Evolutionary conservation across 2,888 invertebrate genomes (phyloP).

Genomic region (Cyrtodaria siliqua): DNA sequence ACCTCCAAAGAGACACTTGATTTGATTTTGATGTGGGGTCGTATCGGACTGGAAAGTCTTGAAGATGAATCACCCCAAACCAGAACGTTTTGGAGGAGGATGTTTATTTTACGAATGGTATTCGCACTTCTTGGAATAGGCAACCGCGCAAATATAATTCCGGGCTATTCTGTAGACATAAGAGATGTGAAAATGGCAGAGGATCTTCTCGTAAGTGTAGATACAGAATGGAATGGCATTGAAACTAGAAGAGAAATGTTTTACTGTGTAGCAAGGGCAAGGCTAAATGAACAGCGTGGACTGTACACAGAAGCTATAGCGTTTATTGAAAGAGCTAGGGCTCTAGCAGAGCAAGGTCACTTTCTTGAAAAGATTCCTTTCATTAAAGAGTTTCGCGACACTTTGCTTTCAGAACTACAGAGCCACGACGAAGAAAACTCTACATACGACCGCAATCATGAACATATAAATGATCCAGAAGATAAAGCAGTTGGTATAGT

Average conservation of each 20-base stretch:
- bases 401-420: not conserved
- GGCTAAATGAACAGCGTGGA: constrained; percentile 28
- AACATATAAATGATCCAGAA: no score
- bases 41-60: constrained; percentile 53
- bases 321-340: constrained; percentile 20
- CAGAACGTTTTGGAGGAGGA: constrained; percentile 55
- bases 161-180: not conserved
- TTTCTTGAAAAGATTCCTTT: constrained; percentile 27
- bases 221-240: constrained; percentile 38
- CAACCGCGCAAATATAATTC: constrained; percentile 55
- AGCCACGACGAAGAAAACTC: no score
- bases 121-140: constrained; percentile 64
- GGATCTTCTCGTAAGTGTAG: constrained; percentile 34
- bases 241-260: constrained; percentile 65
- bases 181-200: constrained; percentile 23
- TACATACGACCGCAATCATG: no score
- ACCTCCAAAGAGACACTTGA: constrained; percentile 29
- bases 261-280: constrained; percentile 56
- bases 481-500: no score
- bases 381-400: not conserved
- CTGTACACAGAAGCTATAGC: constrained; percentile 3
- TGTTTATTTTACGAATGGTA: constrained; percentile 64
- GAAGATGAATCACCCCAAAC: constrained; percentile 48
- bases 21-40: constrained; percentile 52
- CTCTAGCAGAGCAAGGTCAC: constrained; percentile 17